Evolutionary conservation across 2,888 invertebrate species (phyloP), one percentile per base, ranked within the genome.

Genomic region (Ophioninae sp.): DNA sequence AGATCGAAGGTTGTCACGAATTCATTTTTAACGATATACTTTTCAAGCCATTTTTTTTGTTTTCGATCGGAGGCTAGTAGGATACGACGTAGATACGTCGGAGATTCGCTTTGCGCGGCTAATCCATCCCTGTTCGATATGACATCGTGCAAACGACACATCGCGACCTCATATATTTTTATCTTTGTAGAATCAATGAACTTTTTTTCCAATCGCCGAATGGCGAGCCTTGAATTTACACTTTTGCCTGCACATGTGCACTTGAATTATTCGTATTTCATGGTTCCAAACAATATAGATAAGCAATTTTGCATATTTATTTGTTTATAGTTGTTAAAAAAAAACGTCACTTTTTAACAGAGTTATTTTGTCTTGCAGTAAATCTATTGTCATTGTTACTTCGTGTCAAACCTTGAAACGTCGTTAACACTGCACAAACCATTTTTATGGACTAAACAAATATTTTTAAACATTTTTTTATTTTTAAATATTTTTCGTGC

Each of bases 111-210:
- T 69, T 58, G 67, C 63, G 56, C 80, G 68, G 58, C 20, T 20
- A 68, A 76, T 64, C 37, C 73, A 44, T 74, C 51, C 44, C 23
- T 37, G 20, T 23, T 20, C 51, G 41, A 10, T 44, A n/a, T 41
- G 61, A 37, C 61, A n/a, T 30, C 3, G 63, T 44, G n/a, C 20
- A 67, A 73, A 68, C 44, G 59, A 61, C 73, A 59, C 79, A 59
- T 61, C 79, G 73, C 73, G 73, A 79, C 65, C 44, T 59, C 37
- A 67, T 67, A 79, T 79, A 73, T 79, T 79, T 79, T 67, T 73
- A 63, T 73, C 73, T 58, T 17, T 30, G 44, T 22, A 73, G 64
- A 73, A 79, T 79, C 73, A 73, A 72, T 79, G 79, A 79, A 72
- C 68, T 72, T 75, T 67, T 75, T 75, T 74, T 44, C n/a, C 23